Conservation (phyloP, 2,797 vertebrate genomes). For the Melanotaenia boesemani region DNA sequence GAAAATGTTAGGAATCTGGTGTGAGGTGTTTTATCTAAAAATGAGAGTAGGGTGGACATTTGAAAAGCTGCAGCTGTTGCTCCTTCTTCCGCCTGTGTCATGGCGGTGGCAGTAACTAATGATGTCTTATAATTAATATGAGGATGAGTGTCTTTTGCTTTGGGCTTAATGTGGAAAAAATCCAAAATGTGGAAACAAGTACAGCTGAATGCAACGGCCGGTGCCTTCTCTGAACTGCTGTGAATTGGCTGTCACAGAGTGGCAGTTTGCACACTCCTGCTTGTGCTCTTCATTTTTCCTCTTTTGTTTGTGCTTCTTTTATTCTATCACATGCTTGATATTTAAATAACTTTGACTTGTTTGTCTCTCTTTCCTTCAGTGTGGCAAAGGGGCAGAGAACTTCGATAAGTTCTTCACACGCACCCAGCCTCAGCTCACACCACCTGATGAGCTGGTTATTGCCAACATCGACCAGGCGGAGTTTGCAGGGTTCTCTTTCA, state of each 20-base stretch:
- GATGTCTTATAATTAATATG: constrained; percentile 14
- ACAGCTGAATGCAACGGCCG: constrained; percentile 15
- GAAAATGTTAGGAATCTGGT: constrained; percentile 45
- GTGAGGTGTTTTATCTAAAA: constrained; percentile 9
- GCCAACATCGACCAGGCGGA: constrained; percentile 96
- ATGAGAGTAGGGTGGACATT: background rate
- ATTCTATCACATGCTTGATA: background rate
- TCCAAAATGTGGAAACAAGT: constrained; percentile 9
- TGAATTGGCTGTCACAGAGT: constrained; percentile 18
- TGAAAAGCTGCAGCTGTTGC: background rate
- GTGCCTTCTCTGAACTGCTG: constrained; percentile 10
- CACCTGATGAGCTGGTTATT: constrained; percentile 94
- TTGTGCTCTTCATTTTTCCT: constrained; percentile 5
- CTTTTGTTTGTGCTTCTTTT: background rate
- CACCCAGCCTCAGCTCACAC: constrained; percentile 93
- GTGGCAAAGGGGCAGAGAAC: constrained; percentile 95
- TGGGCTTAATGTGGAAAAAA: constrained; percentile 12
- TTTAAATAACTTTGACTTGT: constrained; percentile 8
- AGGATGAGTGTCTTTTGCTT: constrained; percentile 27
- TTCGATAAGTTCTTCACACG: constrained; percentile 98
- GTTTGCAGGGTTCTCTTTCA: constrained; percentile 94
- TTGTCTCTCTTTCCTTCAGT: constrained; percentile 77
- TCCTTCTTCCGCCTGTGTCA: background rate
- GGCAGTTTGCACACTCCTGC: constrained; percentile 15
- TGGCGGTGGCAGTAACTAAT: background rate